Evolutionary conservation across 2,113 vertebrate genomes (phyloP).

Genomic region (Mus pahari): DNA sequence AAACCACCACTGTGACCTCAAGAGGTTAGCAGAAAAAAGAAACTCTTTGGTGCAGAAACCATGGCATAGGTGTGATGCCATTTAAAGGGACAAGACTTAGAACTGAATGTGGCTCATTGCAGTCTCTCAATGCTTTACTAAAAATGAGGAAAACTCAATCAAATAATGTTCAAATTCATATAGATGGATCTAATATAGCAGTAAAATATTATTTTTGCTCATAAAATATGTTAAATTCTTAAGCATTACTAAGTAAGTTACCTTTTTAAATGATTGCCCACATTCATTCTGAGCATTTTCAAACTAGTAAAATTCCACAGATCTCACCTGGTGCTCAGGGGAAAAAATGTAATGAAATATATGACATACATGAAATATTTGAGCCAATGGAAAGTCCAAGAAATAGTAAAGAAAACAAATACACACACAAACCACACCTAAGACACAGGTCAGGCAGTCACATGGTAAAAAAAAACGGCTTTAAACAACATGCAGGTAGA

Average conservation of each 20-base stretch:
- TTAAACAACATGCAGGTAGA: constrained; percentile 74
- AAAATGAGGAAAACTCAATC: constrained; percentile 80
- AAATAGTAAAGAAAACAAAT: constrained; percentile 64
- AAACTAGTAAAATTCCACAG: constrained; percentile 54
- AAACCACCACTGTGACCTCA: constrained; percentile 67
- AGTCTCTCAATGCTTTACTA: constrained; percentile 73
- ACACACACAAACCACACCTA: neutral
- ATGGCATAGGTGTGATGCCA: constrained; percentile 79
- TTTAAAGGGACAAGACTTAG: constrained; percentile 76
- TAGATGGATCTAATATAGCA: constrained; percentile 48
- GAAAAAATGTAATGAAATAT: constrained; percentile 69
- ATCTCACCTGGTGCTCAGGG: constrained; percentile 74
- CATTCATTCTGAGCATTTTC: constrained; percentile 63
- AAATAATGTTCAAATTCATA: constrained; percentile 71
- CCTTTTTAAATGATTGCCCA: constrained; percentile 25
- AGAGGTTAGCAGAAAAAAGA: constrained; percentile 73
- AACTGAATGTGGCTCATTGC: constrained; percentile 77
- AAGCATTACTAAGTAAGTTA: constrained; percentile 42
- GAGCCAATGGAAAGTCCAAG: constrained; percentile 60
- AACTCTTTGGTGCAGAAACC: constrained; percentile 66
- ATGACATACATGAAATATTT: constrained; percentile 75
- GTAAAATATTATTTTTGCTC: constrained; percentile 37
- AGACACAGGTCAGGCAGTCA: constrained; percentile 69
- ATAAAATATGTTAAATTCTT: constrained; percentile 10
- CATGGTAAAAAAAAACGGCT: constrained; percentile 68